A percentile compares a stretch with the other conserved stretches of the same genome.
Conservation (phyloP, 2,888 invertebrate genomes). For the Acronicta leporina region DNA sequence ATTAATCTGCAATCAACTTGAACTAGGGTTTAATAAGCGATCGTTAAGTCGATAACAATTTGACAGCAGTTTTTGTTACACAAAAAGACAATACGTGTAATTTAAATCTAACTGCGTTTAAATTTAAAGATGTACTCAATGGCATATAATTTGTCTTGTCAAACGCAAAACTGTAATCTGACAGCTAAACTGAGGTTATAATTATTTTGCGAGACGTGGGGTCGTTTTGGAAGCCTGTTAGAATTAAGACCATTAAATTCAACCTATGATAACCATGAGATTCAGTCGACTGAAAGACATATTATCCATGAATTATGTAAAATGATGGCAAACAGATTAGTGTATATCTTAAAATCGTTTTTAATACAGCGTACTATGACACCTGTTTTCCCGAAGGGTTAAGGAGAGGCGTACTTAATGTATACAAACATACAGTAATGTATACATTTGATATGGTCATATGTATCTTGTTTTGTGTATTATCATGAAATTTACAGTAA, state of each 20-base stretch:
- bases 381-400: too few species aligned
- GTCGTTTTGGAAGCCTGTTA: background rate
- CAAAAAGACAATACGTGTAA: conserved; percentile 36
- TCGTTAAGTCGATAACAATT: conserved; percentile 26
- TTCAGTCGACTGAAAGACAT: too few species aligned
- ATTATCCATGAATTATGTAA: too few species aligned
- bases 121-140: conserved; percentile 16
- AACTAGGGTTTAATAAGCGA: conserved; percentile 21
- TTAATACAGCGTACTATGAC: too few species aligned
- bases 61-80: conserved; percentile 30
- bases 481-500: too few species aligned
- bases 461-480: too few species aligned
- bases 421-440: too few species aligned
- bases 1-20: conserved; percentile 21
- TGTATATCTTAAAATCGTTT: too few species aligned
- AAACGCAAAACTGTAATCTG: conserved; percentile 38
- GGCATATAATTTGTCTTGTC: conserved; percentile 39
- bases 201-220: conserved; percentile 30
- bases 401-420: too few species aligned
- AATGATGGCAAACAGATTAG: too few species aligned
- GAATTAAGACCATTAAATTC: background rate
- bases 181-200: conserved; percentile 30
- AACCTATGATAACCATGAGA: too few species aligned
- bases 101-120: conserved; percentile 30
- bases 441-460: too few species aligned